A percentile compares a stretch with the other conserved stretches of the same genome.
These are phyloP conservation scores for Meandrusa payeni DNA, from an alignment of 2,888 invertebrate genomes.

Conservation along the genomic window DNA sequence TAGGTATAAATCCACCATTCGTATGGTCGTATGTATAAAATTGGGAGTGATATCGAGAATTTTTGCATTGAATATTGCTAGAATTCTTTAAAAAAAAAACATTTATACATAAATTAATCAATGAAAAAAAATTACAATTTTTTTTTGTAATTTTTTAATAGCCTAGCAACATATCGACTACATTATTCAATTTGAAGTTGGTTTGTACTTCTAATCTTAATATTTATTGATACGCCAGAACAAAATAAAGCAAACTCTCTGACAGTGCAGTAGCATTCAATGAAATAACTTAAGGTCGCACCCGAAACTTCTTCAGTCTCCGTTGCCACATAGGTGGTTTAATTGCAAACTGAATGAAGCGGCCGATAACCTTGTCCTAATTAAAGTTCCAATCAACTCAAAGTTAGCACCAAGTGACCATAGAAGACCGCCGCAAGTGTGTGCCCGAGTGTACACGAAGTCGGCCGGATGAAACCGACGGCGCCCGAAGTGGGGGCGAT, in stretches of 20 bases:
- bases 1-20: too few relatives aligned
- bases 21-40: too few relatives aligned
- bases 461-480: conserved; percentile 59
- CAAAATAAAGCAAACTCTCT: not conserved
- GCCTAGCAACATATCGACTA: too few relatives aligned
- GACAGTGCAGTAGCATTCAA: conserved; percentile 6
- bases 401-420: conserved; percentile 73
- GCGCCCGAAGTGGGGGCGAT: conserved; percentile 66
- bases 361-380: conserved; percentile 72
- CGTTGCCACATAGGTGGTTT: conserved; percentile 33
- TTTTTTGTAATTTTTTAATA: too few relatives aligned
- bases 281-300: conserved; percentile 6
- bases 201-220: too few relatives aligned
- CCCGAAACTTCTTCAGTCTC: conserved; percentile 2
- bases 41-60: too few relatives aligned
- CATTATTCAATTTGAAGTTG: too few relatives aligned
- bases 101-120: too few relatives aligned
- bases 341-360: conserved; percentile 16
- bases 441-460: conserved; percentile 67
- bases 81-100: too few relatives aligned
- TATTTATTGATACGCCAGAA: too few relatives aligned
- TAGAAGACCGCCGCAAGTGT: conserved; percentile 51
- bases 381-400: conserved; percentile 73
- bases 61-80: too few relatives aligned
- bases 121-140: too few relatives aligned